Evolutionary conservation across 2,888 invertebrate species (phyloP).

Genomic region (Agrochola litura): DNA sequence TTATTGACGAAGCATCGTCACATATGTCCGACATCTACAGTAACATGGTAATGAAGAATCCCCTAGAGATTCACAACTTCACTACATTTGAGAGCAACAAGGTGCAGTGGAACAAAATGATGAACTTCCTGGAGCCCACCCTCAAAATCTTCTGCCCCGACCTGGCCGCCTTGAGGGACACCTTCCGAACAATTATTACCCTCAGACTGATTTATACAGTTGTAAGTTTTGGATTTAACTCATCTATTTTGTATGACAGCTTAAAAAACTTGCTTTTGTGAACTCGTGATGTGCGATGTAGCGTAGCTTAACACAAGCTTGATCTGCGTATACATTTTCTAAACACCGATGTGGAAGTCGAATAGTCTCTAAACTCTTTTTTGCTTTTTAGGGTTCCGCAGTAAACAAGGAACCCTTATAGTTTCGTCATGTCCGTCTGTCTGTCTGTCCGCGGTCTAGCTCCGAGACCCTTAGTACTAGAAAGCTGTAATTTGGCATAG

Average conservation of each 20-base stretch:
- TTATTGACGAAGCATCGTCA: slow-evolving; percentile 69
- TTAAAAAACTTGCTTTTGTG: background rate
- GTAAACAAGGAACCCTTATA: no score
- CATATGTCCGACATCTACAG: slow-evolving; percentile 78
- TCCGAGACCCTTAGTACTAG: no score
- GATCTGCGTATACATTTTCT: background rate
- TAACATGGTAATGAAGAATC: slow-evolving; percentile 74
- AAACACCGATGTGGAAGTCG: background rate
- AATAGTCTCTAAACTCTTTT: background rate
- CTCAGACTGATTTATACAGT: slow-evolving; percentile 88
- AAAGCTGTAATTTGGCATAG: no score
- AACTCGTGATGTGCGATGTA: background rate
- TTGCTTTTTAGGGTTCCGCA: no score
- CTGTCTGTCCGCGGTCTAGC: no score
- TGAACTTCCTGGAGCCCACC: slow-evolving; percentile 89
- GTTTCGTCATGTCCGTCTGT: no score
- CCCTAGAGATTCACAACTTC: slow-evolving; percentile 78
- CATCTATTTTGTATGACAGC: background rate
- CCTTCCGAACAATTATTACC: slow-evolving; percentile 88
- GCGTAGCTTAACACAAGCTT: background rate
- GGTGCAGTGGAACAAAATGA: slow-evolving; percentile 88
- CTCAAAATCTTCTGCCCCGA: slow-evolving; percentile 88
- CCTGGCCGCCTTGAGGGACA: slow-evolving; percentile 87
- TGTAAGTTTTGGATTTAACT: slow-evolving; percentile 75
- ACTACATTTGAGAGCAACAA: slow-evolving; percentile 88